These are phyloP conservation scores for Drosophila atripex DNA, from an alignment of 2,888 invertebrate species.

Conservation along the genomic window DNA sequence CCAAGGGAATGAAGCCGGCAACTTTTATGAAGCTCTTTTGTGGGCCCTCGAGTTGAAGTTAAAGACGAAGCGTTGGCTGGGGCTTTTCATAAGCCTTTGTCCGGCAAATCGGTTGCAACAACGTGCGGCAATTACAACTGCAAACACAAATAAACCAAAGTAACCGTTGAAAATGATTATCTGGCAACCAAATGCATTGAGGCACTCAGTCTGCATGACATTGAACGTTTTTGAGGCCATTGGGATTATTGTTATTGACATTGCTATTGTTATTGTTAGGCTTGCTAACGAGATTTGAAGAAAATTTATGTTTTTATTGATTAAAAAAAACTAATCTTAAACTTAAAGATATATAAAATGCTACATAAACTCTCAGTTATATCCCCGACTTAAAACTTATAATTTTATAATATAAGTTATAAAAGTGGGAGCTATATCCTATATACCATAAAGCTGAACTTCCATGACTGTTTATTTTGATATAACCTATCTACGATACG, in stretches of 20 bases:
- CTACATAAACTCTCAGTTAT: too few species aligned
- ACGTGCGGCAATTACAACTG: constrained; percentile 30
- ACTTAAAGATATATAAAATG: too few species aligned
- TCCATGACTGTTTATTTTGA: too few species aligned
- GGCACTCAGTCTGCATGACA: constrained; percentile 34
- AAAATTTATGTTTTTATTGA: background rate
- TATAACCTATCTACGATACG: too few species aligned
- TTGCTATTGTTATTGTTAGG: background rate
- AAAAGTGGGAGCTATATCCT: too few species aligned
- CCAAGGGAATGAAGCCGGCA: constrained; percentile 13
- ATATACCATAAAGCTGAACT: too few species aligned
- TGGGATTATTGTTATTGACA: background rate
- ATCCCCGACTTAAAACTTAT: too few species aligned
- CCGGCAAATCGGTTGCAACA: constrained; percentile 35
- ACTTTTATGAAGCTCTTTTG: constrained; percentile 37
- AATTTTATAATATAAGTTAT: too few species aligned
- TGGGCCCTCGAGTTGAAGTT: constrained; percentile 20
- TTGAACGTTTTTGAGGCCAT: constrained; percentile 33
- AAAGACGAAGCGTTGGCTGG: constrained; percentile 15
- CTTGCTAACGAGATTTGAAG: background rate
- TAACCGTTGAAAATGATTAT: constrained; percentile 26
- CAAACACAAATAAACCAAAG: constrained; percentile 28
- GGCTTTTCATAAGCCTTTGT: constrained; percentile 35
- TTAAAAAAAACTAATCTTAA: too few species aligned
- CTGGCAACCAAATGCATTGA: constrained; percentile 27